A percentile compares a stretch with the other conserved stretches of the same genome.
Evolutionary conservation across 64 coral and sea anemone genomes (phyloP).

Genomic region (Anthopleura sola): DNA sequence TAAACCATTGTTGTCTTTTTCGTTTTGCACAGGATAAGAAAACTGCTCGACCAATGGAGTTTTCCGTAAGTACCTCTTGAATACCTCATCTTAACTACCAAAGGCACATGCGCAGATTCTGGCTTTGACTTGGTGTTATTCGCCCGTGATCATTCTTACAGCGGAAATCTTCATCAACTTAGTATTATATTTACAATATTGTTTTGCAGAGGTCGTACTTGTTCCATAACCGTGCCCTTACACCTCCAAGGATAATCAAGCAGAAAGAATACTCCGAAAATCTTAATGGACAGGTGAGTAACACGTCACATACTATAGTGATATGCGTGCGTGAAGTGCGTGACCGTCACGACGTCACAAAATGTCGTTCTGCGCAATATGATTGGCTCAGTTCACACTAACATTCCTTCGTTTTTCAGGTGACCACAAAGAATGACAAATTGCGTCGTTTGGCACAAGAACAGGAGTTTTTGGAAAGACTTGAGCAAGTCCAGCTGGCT

Average conservation of each 20-base stretch:
- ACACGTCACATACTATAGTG: no score
- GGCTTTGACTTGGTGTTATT: not conserved
- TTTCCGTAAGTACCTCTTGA: constrained; percentile 67
- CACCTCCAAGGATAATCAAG: constrained; percentile 59
- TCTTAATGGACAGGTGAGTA: constrained; percentile 56
- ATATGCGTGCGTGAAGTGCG: no score
- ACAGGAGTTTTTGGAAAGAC: constrained; percentile 80
- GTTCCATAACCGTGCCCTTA: constrained; percentile 83
- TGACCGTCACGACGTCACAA: not conserved
- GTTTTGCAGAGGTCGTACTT: constrained; percentile 81
- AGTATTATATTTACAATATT: not conserved
- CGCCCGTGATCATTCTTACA: no score
- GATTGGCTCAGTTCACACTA: not conserved
- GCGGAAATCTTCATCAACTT: not conserved
- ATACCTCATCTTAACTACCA: not conserved
- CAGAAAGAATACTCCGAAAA: constrained; percentile 73
- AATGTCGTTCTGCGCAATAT: not conserved
- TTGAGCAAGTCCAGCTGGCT: constrained; percentile 89
- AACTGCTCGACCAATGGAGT: constrained; percentile 66
- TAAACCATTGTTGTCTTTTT: not conserved
- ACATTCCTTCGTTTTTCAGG: constrained; percentile 20
- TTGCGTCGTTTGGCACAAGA: constrained; percentile 68
- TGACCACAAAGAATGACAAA: constrained; percentile 61
- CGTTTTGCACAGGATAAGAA: constrained; percentile 61
- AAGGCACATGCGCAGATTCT: not conserved